These are phyloP conservation scores for Syrmaticus mikado DNA, from an alignment of 2,113 vertebrate genomes.

Conservation along the genomic window DNA sequence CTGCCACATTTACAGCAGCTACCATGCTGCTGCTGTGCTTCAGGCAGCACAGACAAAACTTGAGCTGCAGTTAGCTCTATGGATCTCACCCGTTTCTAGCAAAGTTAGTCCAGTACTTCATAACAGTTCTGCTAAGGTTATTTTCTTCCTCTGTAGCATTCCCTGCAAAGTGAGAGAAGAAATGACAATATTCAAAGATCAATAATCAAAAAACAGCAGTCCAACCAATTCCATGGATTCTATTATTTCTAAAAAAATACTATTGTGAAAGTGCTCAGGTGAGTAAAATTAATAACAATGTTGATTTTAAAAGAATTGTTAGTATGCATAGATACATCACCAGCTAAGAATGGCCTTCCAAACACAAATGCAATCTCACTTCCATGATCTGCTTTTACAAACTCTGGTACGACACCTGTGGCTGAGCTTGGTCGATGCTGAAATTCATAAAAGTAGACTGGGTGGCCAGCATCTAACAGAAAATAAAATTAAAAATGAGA, in stretches of 20 bases:
- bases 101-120: conserved; percentile 89
- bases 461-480: conserved; percentile 79
- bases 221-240: neutral
- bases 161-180: conserved; percentile 65
- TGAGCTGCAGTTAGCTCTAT: neutral
- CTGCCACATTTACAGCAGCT: neutral
- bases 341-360: conserved; percentile 81
- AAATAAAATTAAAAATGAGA: neutral
- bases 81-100: conserved; percentile 82
- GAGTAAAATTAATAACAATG: neutral
- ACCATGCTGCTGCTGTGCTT: neutral
- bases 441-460: conserved; percentile 90
- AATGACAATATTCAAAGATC: neutral
- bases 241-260: neutral
- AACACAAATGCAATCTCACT: conserved; percentile 85
- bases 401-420: conserved; percentile 74
- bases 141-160: conserved; percentile 79
- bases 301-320: neutral
- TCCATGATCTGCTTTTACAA: conserved; percentile 84
- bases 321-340: conserved; percentile 58
- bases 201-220: too few species aligned
- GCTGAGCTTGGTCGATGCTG: conserved; percentile 71
- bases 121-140: conserved; percentile 81
- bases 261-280: neutral
- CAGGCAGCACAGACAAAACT: neutral